Evolutionary conservation across 2,797 vertebrate genomes (phyloP), one percentile per base, ranked within the genome.

Genomic region (Brotula barbata): DNA sequence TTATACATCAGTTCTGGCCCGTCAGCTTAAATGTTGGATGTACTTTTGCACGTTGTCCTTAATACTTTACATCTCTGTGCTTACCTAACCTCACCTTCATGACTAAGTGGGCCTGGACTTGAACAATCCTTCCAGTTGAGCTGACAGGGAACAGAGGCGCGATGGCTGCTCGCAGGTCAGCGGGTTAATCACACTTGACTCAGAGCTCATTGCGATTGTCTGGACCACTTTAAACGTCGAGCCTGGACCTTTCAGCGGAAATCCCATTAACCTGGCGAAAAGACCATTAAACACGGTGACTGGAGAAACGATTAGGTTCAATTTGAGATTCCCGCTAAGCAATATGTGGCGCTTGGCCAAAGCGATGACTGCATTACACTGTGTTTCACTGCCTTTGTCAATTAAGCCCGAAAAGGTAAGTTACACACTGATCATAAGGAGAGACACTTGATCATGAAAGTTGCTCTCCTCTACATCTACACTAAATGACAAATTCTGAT

Each of bases 171-270:
- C 70, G 64, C 69, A 58, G 85, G 86, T 85, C 80, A 64, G 72
- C 53, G 81, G 87, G 85, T 89, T 89, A 89, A 90, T 88, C 86
- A 75, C 86, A 80, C 86, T 90, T 76, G 86, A 89, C 87, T 86
- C 51, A 0, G 71, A 82, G 82, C 87, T 84, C 81, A 74, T 82
- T 85, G 84, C 73, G 39, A 87, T 85, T 82, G 85, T 89, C 88
- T 82, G 80, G 75, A 75, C 72, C 84, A 84, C 86, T 87, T 86
- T 85, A 80, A 65, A 85, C 68, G 78, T 66, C 15, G 53, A 80
- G 79, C 46, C 39, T 50, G 31, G 77, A 79, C 73, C 78, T 86
- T 80, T 83, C 79, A 70, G 78, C 39, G 64, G 80, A 86, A 89
- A 90, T 90, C 87, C 86, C 87, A 89, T 90, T 89, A 90, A 89